Evolutionary conservation across 2,113 vertebrate genomes (phyloP).

Genomic region (Eulemur rufifrons): DNA sequence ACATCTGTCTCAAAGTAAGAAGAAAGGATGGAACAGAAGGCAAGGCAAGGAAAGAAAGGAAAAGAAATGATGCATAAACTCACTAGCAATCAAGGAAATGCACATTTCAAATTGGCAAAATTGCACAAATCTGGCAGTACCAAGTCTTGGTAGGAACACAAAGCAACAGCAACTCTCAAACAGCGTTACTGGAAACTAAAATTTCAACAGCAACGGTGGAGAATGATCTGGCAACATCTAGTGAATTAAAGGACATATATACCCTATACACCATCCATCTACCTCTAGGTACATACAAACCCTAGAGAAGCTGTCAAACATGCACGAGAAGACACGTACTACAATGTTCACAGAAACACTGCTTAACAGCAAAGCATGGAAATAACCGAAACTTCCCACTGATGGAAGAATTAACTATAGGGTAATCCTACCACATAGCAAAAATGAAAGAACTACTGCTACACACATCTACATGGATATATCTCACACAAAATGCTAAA

Average conservation of each 20-base stretch:
- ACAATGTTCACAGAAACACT: neutral
- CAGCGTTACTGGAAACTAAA: neutral
- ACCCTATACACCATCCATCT: neutral
- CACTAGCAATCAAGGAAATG: neutral
- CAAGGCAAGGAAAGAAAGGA: neutral
- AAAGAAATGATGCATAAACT: neutral
- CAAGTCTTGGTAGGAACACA: neutral
- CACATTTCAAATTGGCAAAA: constrained; percentile 12
- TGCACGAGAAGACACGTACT: neutral
- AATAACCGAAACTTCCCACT: neutral
- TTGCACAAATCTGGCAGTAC: neutral
- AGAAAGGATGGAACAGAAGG: neutral
- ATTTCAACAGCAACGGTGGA: neutral
- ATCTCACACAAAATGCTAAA: neutral
- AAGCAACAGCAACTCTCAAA: neutral
- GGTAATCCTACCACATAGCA: neutral
- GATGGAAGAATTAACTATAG: neutral
- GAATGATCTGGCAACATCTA: neutral
- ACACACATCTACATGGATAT: neutral
- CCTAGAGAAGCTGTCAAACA: neutral
- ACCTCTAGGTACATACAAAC: neutral
- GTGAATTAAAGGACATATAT: neutral
- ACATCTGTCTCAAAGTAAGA: too few relatives aligned
- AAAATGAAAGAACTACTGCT: neutral
- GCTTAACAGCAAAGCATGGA: neutral